Conservation (phyloP, 2,113 vertebrate species). For the Xyrauchen texanus region DNA sequence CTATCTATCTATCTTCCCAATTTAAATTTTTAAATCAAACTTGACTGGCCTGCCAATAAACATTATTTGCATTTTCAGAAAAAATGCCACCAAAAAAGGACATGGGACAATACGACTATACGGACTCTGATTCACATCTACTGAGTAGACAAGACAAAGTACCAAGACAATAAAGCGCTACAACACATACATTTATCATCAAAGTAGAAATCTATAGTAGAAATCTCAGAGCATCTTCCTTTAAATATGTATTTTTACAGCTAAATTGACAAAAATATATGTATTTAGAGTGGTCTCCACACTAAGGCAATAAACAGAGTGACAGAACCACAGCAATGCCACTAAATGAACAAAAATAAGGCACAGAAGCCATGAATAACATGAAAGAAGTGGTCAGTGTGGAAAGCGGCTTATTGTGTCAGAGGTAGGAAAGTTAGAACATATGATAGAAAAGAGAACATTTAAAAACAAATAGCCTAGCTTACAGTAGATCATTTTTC, state of each 20-base stretch:
- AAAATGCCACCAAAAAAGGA: constrained; percentile 56
- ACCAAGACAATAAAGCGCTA: constrained; percentile 83
- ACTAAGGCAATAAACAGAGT: constrained; percentile 57
- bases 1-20: not conserved
- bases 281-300: constrained; percentile 66
- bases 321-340: constrained; percentile 16
- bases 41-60: constrained; percentile 73
- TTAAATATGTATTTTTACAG: constrained; percentile 69
- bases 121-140: constrained; percentile 71
- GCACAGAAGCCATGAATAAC: constrained; percentile 27
- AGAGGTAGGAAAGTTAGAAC: constrained; percentile 58
- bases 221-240: constrained; percentile 61
- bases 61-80: constrained; percentile 57
- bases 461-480: not conserved
- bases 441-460: not conserved
- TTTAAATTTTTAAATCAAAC: constrained; percentile 51
- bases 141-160: constrained; percentile 79
- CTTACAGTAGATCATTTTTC: constrained; percentile 56
- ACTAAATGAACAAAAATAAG: constrained; percentile 25
- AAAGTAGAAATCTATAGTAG: constrained; percentile 46
- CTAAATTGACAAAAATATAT: constrained; percentile 55
- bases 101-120: constrained; percentile 53
- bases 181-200: constrained; percentile 63
- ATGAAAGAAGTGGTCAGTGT: constrained; percentile 25
- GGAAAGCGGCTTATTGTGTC: constrained; percentile 28